Evolutionary conservation across 2,113 vertebrate species (phyloP), one percentile per base, ranked within the genome.

Genomic region (Spea bombifrons): DNA sequence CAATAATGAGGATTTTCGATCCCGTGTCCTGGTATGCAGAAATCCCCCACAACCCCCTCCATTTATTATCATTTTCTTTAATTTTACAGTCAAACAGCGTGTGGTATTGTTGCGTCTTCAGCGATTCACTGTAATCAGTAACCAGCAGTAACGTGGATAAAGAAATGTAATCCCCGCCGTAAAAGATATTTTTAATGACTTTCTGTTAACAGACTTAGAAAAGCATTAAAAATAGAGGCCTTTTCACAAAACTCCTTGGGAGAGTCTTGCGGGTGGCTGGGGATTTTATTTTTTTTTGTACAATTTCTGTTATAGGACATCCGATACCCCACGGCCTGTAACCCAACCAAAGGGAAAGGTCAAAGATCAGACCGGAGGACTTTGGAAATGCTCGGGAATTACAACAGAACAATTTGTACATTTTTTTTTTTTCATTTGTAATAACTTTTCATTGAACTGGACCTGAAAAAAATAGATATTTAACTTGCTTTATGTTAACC

Each of bases 121-220:
- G 67, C 16, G 48, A 50, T 70, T 67, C 44, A 13, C 43, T 70
- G 48, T 48, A 50, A 70, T 50, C 50, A 68, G 12, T 15, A 46
- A 15, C 43, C 15, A 46, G n/a, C n/a, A n/a, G 3, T 45, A 45
- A 48, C 45, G 3, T 4, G 44, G 45, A 67, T 44, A 68, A 81
- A 83, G 88, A 88, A 88, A 89, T 30, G 83, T 75, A 86, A 89
- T 88, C 83, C 85, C 79, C 17, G 4, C 78, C 82, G 74, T 81
- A 83, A 15, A 85, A 81, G 83, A 85, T 75, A 86, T 83, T 85
- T 89, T 86, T 86, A 90, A 90, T 90, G 87, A 88, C 83, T 87
- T 89, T 47, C 84, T 89, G 88, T 87, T 90, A 90, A 90, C 87
- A 89, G 88, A 88, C 83, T 88, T 87, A 77, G 75, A 81, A 83